phyloP scores from a whole-genome alignment of 2,113 vertebrate species.

The Neotoma lepida region DNA sequence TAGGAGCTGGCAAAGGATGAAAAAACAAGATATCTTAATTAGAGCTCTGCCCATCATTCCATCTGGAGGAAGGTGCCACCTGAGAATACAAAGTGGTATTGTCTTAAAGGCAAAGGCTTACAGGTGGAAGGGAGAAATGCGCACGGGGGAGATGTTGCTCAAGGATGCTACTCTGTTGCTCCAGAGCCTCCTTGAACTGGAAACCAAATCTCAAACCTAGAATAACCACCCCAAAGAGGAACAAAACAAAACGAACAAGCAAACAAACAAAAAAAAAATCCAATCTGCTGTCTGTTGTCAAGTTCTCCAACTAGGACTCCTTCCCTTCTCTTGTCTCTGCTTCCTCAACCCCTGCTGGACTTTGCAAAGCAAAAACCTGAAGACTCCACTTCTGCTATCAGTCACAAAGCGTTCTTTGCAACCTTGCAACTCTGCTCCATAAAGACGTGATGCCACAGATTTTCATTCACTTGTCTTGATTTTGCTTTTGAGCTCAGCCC shows the following conservation, averaged over 20 bases:
- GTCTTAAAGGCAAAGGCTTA: slow-evolving; percentile 16
- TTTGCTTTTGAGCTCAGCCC: slow-evolving; percentile 15
- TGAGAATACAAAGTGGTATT: slow-evolving; percentile 52
- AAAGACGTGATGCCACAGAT: background rate
- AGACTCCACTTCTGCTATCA: background rate
- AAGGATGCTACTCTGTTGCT: background rate
- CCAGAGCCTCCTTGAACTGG: background rate
- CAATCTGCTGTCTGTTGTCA: background rate
- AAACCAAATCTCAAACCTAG: background rate
- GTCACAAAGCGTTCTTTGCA: background rate
- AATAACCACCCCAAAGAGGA: background rate
- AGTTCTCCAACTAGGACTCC: background rate
- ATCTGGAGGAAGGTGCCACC: slow-evolving; percentile 45
- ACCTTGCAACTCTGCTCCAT: background rate
- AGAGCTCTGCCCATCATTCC: slow-evolving; percentile 4
- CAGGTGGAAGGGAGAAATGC: background rate
- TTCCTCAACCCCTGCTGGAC: background rate
- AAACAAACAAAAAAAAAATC: background rate
- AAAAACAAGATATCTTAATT: slow-evolving; percentile 41
- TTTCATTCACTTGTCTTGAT: slow-evolving; percentile 36
- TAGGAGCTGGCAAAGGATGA: slow-evolving; percentile 59
- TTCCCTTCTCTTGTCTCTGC: background rate
- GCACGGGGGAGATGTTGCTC: background rate
- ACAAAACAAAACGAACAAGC: background rate
- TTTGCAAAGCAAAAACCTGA: background rate